Base-by-base conservation (phyloP, 2,888 invertebrate genomes). In the Trissolcus brochymenae region DNA sequence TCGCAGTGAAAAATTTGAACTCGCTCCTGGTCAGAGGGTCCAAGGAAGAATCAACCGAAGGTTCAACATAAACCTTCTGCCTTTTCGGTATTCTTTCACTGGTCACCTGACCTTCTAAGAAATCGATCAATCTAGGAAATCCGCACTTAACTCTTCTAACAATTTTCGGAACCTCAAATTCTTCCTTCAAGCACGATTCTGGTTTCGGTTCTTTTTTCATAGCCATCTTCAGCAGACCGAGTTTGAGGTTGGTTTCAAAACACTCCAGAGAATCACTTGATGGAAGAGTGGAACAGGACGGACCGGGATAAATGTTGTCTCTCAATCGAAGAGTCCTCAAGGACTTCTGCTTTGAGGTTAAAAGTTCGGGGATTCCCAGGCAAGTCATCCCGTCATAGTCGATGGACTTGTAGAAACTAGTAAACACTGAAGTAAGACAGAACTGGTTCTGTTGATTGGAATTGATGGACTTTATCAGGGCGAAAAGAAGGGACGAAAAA, bases 401-500 rank as follows among this genome's bases (percentile, higher is more conserved):
- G 14, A 41, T 59, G 3, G 67, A 71, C 14, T 60, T 62, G 9
- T 65, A 62, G 25, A 76, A 71, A 0, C 19, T 16, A 4, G 41
- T 53, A 4, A 54, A 16, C 0, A 89, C 50, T 1, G 88, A 83
- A 0, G 85, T 87, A 1, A 88, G 40, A 11, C 49, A 55, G 50
- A 75, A 75, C 0, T 76, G 82, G 49, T 87, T 84, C 14, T 85
- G 83, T 2, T 86, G 71, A 55, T 82, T 78, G 0, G 86, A 86
- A 51, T 89, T 88, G 0, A 89, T 46, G 54, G 88, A 88, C 55
- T 87, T 89, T 0, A 83, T 83, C 1, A 87, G 16, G 0, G 81
- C 84, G 60, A 88, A 89, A 0, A 87, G 72, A 1, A 87, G 61
- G 2, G 83, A 74, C n/a, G 82, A 82, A 9, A 84, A 76, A 60